These are phyloP conservation scores for Aphelenchoides bicaudatus DNA, from an alignment of 2,888 invertebrate genomes.

Conservation along the genomic window DNA sequence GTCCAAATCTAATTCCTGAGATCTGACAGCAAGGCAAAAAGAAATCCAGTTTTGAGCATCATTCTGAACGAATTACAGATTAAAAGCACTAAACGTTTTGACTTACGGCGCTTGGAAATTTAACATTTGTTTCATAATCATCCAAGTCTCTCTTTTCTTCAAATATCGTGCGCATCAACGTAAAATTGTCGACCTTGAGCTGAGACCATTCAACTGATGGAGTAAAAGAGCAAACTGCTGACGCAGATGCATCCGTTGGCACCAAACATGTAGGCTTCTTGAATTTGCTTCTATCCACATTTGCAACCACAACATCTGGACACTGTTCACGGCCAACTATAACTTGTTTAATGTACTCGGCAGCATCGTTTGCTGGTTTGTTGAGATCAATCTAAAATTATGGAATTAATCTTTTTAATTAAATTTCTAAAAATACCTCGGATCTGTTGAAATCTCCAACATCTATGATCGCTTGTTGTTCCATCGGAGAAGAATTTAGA, in stretches of 20 bases:
- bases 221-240: slow-evolving; percentile 18
- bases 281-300: slow-evolving; percentile 9
- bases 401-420: no score
- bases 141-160: neutral
- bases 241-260: slow-evolving; percentile 2
- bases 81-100: neutral
- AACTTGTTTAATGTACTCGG: slow-evolving; percentile 40
- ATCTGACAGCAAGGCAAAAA: neutral
- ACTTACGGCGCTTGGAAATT: slow-evolving; percentile 9
- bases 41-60: slow-evolving; percentile 16
- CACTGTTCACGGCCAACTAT: slow-evolving; percentile 26
- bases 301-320: slow-evolving; percentile 21
- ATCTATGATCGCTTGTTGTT: slow-evolving; percentile 32
- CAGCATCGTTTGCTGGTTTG: slow-evolving; percentile 33
- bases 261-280: slow-evolving; percentile 5
- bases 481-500: slow-evolving; percentile 21
- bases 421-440: no score
- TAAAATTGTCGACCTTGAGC: slow-evolving; percentile 17
- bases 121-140: neutral
- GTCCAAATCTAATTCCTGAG: neutral
- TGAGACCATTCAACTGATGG: slow-evolving; percentile 25
- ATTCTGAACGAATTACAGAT: slow-evolving; percentile 24
- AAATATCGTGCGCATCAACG: slow-evolving; percentile 9
- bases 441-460: slow-evolving; percentile 32
- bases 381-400: no score